These are phyloP conservation scores for Zygogramma bicolorata DNA, from an alignment of 2,888 invertebrate species.

Conservation along the genomic window DNA sequence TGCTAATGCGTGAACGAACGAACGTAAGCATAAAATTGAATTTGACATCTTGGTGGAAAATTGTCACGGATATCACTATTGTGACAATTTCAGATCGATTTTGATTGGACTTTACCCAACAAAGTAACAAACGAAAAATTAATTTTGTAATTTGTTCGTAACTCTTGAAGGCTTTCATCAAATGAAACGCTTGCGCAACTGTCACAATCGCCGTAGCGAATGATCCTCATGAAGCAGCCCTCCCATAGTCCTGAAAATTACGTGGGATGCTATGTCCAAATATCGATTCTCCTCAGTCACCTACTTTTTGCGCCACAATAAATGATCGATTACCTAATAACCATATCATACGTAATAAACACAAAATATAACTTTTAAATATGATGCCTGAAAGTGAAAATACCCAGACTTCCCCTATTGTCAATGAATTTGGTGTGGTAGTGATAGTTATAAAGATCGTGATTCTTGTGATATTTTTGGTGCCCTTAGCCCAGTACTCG, in stretches of 20 bases:
- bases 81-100: too few relatives aligned
- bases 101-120: too few relatives aligned
- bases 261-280: neutral
- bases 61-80: too few relatives aligned
- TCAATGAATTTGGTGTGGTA: slow-evolving; percentile 5
- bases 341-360: neutral
- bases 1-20: too few relatives aligned
- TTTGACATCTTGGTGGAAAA: too few relatives aligned
- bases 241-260: neutral
- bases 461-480: slow-evolving; percentile 1
- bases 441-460: slow-evolving; percentile 1
- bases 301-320: neutral
- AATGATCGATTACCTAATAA: neutral
- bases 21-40: too few relatives aligned
- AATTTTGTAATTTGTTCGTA: neutral
- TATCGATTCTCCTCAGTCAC: slow-evolving; percentile 1
- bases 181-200: neutral
- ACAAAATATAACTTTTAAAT: neutral
- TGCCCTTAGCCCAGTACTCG: neutral
- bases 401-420: neutral
- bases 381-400: neutral
- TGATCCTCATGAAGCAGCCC: neutral
- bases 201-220: neutral
- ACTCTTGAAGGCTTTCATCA: neutral
- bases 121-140: too few relatives aligned